Conservation (phyloP, 2,888 invertebrate genomes). For the Papilio protenor region DNA sequence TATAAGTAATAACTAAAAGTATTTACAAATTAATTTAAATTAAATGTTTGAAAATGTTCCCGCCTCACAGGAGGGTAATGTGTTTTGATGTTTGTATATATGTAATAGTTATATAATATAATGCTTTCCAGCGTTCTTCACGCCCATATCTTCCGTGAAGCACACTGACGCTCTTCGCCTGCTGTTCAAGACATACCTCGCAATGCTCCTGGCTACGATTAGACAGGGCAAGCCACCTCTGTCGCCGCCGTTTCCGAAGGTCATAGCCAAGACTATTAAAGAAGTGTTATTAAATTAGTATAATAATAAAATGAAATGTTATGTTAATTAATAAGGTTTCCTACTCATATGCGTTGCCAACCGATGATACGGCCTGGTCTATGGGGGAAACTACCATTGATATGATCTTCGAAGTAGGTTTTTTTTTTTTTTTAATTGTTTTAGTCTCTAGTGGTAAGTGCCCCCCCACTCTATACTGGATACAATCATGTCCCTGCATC, state of each 20-base stretch:
- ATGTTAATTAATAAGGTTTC: no score
- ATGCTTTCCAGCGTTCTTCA: conserved; percentile 20
- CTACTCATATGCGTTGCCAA: no score
- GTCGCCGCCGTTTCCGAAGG: conserved; percentile 9
- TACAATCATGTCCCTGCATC: no score
- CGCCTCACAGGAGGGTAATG: background rate
- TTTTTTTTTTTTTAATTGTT: no score
- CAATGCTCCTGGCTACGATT: background rate
- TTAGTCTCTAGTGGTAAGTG: no score
- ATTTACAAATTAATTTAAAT: background rate
- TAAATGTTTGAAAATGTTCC: background rate
- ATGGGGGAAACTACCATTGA: no score
- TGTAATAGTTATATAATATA: background rate
- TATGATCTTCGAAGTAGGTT: no score
- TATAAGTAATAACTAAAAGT: conserved; percentile 4
- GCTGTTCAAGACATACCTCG: background rate
- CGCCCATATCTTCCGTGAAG: conserved; percentile 2
- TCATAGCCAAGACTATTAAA: background rate
- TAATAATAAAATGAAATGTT: background rate
- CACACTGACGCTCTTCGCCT: conserved; percentile 13
- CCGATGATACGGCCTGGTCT: no score
- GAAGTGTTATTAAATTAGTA: background rate
- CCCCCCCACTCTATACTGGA: no score
- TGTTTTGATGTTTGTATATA: background rate
- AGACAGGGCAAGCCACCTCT: conserved; percentile 20